Conservation (phyloP, 35 echinoderm and acorn worm species). For the Lytechinus pictus region DNA sequence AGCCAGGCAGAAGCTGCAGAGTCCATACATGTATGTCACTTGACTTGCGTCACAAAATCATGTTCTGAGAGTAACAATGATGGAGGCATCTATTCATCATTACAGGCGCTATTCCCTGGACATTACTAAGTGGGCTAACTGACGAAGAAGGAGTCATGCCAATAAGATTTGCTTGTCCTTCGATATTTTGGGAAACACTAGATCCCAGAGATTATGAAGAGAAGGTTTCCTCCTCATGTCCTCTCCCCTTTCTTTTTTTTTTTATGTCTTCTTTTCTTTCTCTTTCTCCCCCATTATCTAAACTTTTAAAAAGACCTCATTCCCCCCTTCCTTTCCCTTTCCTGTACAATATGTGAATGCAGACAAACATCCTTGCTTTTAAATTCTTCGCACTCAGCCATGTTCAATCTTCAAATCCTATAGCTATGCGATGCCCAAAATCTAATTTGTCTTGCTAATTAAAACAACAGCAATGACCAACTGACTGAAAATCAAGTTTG, state of each 20-base stretch:
- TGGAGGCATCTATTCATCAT: neutral
- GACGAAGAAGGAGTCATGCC: neutral
- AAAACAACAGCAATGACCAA: no score
- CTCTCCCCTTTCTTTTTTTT: neutral
- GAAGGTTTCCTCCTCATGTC: neutral
- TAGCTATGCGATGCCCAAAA: neutral
- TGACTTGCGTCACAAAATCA: neutral
- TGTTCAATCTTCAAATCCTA: neutral
- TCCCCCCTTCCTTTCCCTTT: neutral
- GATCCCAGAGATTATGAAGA: neutral
- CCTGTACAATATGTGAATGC: neutral
- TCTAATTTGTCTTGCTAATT: no score
- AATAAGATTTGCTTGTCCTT: neutral
- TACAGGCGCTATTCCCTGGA: neutral
- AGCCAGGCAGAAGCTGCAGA: neutral
- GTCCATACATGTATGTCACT: neutral
- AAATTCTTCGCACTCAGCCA: neutral
- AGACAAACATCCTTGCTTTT: neutral
- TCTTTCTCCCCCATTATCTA: neutral
- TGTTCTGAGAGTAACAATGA: neutral
- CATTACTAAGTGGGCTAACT: neutral
- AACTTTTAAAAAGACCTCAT: neutral
- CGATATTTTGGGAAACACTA: neutral
- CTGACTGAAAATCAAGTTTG: no score
- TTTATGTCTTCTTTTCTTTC: neutral